phyloP scores from a whole-genome alignment of 2,113 vertebrate species.

The Eulacestoma nigropectus region DNA sequence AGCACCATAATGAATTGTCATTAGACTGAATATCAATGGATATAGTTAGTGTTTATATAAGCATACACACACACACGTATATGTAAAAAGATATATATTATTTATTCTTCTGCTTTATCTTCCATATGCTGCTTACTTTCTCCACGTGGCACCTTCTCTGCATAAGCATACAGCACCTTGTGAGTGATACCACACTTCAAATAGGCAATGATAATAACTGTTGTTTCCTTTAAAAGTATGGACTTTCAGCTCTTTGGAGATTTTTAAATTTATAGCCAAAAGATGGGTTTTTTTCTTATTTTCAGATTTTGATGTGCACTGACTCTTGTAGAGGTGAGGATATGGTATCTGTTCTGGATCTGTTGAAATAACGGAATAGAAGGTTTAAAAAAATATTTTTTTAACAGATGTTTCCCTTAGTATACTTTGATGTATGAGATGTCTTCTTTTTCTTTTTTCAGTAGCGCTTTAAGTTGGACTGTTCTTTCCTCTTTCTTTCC shows the following conservation, averaged over 20 bases:
- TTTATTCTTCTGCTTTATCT: not conserved
- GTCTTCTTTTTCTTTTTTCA: not conserved
- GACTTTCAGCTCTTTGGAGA: too few relatives aligned
- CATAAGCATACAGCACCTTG: not conserved
- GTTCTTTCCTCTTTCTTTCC: not conserved
- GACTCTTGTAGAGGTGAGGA: not conserved
- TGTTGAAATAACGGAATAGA: not conserved
- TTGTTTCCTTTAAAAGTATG: not conserved
- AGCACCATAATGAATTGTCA: rapidly evolving
- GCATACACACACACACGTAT: rapidly evolving
- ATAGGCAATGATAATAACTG: not conserved
- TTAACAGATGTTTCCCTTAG: not conserved
- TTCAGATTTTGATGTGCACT: not conserved
- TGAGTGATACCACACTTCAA: not conserved
- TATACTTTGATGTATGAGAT: not conserved
- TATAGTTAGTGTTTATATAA: not conserved
- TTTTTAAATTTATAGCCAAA: not conserved
- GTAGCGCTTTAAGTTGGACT: not conserved
- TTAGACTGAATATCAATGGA: not conserved
- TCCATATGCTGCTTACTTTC: not conserved
- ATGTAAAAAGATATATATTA: not conserved
- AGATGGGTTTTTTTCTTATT: rapidly evolving
- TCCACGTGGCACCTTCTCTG: not conserved
- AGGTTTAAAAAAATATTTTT: not conserved
- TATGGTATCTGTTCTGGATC: not conserved